Conservation (phyloP, 1,140 invertebrate species). For the Brachionus rotundiformis region DNA sequence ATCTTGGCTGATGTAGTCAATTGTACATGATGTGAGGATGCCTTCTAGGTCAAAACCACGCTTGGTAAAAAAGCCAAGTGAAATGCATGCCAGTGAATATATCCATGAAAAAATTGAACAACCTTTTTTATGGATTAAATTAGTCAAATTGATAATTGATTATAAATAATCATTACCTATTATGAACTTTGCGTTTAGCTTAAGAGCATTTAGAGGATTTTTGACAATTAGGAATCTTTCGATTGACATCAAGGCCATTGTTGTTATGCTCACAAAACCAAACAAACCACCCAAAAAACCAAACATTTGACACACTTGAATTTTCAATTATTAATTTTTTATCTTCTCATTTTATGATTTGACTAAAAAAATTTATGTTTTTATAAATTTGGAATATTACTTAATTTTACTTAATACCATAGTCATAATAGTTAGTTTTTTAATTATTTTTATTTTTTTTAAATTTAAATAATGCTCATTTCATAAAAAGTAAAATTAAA, state of each 20-base stretch:
- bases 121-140: too few species aligned
- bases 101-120: constrained; percentile 18
- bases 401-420: too few species aligned
- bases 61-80: constrained; percentile 1
- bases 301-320: constrained; percentile 33
- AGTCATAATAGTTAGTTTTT: too few species aligned
- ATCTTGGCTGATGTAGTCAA: constrained; percentile 41
- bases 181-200: constrained; percentile 13
- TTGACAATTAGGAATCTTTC: constrained; percentile 7
- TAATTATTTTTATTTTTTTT: too few species aligned
- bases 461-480: too few species aligned
- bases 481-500: too few species aligned
- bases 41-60: constrained; percentile 42
- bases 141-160: too few species aligned
- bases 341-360: background rate
- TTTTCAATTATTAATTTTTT: background rate
- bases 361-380: too few species aligned
- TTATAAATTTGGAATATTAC: too few species aligned
- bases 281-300: constrained; percentile 35
- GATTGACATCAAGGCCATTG: constrained; percentile 37
- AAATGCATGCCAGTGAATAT: background rate
- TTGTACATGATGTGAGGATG: constrained; percentile 34
- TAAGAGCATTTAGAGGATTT: constrained; percentile 37
- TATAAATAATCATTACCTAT: too few species aligned
- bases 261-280: constrained; percentile 40